Percentiles rank a stretch among this genome's conserved stretches.
These are phyloP conservation scores for Cryptocephalus primarius DNA, from an alignment of 2,888 invertebrate species.

Conservation along the genomic window DNA sequence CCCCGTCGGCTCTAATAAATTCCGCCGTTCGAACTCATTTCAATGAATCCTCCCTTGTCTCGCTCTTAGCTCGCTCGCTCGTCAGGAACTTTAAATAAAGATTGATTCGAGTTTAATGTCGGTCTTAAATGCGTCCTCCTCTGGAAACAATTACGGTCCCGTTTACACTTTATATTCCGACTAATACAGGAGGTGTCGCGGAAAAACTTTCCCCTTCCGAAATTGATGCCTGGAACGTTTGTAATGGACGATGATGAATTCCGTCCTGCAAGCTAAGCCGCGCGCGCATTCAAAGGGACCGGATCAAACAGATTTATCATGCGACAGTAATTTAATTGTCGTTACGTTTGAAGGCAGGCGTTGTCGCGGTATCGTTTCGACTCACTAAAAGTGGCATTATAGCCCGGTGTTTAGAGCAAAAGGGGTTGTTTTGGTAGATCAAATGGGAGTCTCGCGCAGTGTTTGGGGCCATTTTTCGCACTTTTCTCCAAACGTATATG, in stretches of 20 bases:
- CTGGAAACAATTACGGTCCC: too few relatives aligned
- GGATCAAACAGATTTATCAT: slow-evolving; percentile 11
- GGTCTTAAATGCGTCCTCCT: too few relatives aligned
- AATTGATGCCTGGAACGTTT: not conserved
- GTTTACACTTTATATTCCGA: not conserved
- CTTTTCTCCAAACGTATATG: too few relatives aligned
- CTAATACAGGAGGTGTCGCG: not conserved
- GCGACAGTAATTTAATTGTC: slow-evolving; percentile 11
- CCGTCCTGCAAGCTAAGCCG: not conserved
- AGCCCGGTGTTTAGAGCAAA: too few relatives aligned
- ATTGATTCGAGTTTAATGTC: too few relatives aligned
- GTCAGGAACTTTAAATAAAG: too few relatives aligned
- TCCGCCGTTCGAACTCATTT: not conserved
- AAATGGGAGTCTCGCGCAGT: too few relatives aligned
- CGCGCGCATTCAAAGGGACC: not conserved
- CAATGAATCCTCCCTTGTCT: not conserved
- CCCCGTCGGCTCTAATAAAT: not conserved
- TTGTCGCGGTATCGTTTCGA: not conserved
- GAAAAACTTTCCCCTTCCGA: not conserved
- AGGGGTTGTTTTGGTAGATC: too few relatives aligned
- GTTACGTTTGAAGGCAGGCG: slow-evolving; percentile 6
- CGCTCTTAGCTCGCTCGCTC: too few relatives aligned
- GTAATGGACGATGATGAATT: not conserved
- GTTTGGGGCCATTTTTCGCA: too few relatives aligned
- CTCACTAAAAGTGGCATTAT: not conserved